Evolutionary conservation across 2,113 vertebrate species (phyloP).

Genomic region (Eulacestoma nigropectus): DNA sequence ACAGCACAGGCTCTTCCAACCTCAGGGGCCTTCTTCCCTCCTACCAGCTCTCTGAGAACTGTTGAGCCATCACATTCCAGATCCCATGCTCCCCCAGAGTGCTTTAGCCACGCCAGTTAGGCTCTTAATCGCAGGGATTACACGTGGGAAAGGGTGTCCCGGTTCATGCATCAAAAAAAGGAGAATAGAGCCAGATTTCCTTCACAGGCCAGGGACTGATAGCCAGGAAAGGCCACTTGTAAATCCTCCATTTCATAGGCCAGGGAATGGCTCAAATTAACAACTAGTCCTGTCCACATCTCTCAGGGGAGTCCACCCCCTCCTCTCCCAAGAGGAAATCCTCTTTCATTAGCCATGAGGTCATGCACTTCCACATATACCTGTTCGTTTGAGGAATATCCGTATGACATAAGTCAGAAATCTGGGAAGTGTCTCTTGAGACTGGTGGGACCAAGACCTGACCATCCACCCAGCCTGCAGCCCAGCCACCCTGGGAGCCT

Average conservation of each 20-base stretch:
- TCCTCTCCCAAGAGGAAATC: slow-evolving; percentile 13
- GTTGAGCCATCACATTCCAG: slow-evolving; percentile 28
- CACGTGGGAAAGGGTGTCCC: slow-evolving; percentile 10
- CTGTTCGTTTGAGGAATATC: background rate
- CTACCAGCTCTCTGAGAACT: background rate
- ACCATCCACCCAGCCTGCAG: background rate
- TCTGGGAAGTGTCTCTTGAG: background rate
- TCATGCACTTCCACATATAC: background rate
- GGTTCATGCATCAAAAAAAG: background rate
- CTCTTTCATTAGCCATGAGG: background rate
- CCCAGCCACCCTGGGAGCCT: background rate
- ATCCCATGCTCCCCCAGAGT: background rate
- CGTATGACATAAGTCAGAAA: background rate
- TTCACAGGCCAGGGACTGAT: background rate
- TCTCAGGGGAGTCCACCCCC: background rate
- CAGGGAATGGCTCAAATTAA: background rate
- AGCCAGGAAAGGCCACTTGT: background rate
- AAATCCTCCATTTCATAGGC: background rate
- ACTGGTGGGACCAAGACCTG: background rate
- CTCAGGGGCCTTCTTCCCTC: background rate
- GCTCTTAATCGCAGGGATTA: slow-evolving; percentile 29
- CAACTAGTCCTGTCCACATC: background rate
- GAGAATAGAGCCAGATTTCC: background rate
- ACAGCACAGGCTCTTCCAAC: background rate
- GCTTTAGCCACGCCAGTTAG: slow-evolving; percentile 3